Evolutionary conservation across 2,888 invertebrate genomes (phyloP).

Genomic region (Poecilus cupreus): DNA sequence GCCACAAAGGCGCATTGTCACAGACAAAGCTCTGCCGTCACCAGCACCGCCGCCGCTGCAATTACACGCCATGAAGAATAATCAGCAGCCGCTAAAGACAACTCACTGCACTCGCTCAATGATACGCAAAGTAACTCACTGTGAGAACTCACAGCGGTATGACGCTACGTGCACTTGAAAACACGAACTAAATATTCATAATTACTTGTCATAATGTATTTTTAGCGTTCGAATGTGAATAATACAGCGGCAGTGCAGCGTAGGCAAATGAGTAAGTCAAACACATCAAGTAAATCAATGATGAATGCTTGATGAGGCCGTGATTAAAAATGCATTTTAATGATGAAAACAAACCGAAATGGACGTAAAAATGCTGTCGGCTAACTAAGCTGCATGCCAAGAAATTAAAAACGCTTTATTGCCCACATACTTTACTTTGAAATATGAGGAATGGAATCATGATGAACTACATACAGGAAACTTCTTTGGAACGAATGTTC

Average conservation of each 20-base stretch:
- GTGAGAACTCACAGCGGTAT: no score
- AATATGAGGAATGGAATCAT: no score
- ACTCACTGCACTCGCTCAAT: not conserved
- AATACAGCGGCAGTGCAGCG: not conserved
- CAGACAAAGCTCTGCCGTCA: constrained; percentile 39
- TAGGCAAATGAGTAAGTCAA: not conserved
- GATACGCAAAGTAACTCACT: not conserved
- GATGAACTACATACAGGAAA: no score
- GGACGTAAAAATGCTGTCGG: not conserved
- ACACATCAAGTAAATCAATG: not conserved
- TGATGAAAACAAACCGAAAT: not conserved
- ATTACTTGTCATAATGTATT: no score
- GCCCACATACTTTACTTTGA: no score
- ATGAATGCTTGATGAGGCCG: not conserved
- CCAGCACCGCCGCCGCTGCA: constrained; percentile 5
- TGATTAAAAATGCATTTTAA: constrained; percentile 7
- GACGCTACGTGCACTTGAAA: no score
- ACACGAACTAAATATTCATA: no score
- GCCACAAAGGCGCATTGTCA: constrained; percentile 50
- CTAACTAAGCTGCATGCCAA: no score
- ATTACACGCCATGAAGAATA: constrained; percentile 55
- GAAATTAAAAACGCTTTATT: no score
- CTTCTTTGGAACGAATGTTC: no score
- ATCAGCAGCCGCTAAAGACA: constrained; percentile 34
- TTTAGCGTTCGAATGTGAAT: not conserved